A percentile compares a stretch with the other conserved stretches of the same genome.
These are phyloP conservation scores for Megatriorchis doriae DNA, from an alignment of 2,113 vertebrate species.

Conservation along the genomic window DNA sequence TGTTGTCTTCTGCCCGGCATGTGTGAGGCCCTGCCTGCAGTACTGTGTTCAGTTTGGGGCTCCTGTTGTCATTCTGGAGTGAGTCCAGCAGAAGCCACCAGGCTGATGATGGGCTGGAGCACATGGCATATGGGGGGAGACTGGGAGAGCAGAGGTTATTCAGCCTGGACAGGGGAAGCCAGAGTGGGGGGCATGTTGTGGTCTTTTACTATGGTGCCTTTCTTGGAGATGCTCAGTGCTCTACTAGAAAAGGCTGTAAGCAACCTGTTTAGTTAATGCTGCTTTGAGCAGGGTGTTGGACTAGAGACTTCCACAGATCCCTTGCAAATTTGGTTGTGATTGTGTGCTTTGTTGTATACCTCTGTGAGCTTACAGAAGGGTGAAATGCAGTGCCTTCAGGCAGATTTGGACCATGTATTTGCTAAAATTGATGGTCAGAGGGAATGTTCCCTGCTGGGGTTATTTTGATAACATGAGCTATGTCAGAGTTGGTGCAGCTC, in stretches of 20 bases:
- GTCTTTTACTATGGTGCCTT: not conserved
- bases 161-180: not conserved
- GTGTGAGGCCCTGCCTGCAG: not conserved
- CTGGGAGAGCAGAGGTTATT: not conserved
- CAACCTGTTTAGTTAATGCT: not conserved
- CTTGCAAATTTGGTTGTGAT: not conserved
- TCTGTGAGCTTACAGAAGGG: not conserved
- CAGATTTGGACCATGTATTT: not conserved
- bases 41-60: not conserved
- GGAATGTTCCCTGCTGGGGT: not conserved
- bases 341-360: not conserved
- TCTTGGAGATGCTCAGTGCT: not conserved
- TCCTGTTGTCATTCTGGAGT: not conserved
- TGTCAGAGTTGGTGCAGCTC: not conserved
- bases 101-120: not conserved
- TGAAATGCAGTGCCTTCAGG: not conserved
- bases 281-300: not conserved
- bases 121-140: rapidly evolving
- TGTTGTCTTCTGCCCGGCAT: not conserved
- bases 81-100: not conserved
- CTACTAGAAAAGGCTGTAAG: not conserved
- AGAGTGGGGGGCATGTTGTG: not conserved
- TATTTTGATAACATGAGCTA: not conserved
- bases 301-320: not conserved
- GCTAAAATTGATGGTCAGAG: not conserved